Evolutionary conservation across 2,797 vertebrate genomes (phyloP).

Genomic region (Carduelis carduelis): DNA sequence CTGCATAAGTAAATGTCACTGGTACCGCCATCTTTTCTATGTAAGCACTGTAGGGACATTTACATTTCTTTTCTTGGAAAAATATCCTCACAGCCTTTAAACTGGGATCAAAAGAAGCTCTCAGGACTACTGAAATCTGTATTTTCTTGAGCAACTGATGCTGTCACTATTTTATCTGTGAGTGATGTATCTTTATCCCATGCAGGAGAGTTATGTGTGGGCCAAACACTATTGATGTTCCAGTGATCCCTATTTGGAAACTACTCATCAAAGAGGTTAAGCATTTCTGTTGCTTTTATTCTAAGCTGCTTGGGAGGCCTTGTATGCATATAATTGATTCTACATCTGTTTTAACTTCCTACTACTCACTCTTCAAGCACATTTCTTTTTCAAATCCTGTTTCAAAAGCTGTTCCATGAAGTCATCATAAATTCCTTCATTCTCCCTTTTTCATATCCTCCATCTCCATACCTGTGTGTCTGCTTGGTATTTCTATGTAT

Average conservation of each 20-base stretch:
- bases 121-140: neutral
- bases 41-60: neutral
- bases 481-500: neutral
- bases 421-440: neutral
- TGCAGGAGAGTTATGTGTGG: conserved; percentile 77
- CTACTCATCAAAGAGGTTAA: conserved; percentile 80
- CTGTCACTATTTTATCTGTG: neutral
- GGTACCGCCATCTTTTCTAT: neutral
- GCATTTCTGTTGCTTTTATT: conserved; percentile 4
- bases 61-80: neutral
- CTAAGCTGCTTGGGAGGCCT: neutral
- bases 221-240: conserved; percentile 77
- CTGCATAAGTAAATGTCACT: neutral
- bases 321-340: neutral
- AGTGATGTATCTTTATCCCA: conserved; percentile 4
- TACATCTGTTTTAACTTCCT: neutral
- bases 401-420: neutral
- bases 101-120: neutral
- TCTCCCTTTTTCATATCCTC: neutral
- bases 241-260: conserved; percentile 80
- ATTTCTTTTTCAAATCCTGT: neutral
- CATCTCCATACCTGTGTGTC: neutral
- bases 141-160: neutral
- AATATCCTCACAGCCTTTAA: neutral
- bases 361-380: neutral